Evolutionary conservation across 1,140 invertebrate genomes (phyloP).

Genomic region (Eupristina koningsbergeri): DNA sequence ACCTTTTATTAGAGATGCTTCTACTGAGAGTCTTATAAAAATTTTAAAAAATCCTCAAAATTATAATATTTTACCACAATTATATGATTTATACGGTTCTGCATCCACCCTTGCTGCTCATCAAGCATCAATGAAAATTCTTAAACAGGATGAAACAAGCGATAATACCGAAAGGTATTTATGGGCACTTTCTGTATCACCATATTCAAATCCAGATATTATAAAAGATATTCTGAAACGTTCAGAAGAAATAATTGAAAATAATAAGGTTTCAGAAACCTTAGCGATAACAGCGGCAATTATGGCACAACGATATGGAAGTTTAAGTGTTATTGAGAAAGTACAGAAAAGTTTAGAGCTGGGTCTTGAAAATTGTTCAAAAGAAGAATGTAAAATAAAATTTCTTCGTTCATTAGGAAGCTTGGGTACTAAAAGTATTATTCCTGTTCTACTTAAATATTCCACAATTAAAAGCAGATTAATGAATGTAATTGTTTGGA

Average conservation of each 20-base stretch:
- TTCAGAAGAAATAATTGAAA: slow-evolving; percentile 72
- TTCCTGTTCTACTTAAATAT: slow-evolving; percentile 76
- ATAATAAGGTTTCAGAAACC: slow-evolving; percentile 78
- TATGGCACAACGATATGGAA: slow-evolving; percentile 73
- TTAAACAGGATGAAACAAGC: slow-evolving; percentile 76
- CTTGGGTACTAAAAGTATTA: slow-evolving; percentile 74
- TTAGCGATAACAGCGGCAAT: slow-evolving; percentile 78
- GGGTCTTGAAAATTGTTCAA: slow-evolving; percentile 74
- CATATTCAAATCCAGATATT: slow-evolving; percentile 71
- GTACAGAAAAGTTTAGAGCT: slow-evolving; percentile 72
- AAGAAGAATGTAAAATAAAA: slow-evolving; percentile 75
- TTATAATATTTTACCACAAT: slow-evolving; percentile 73
- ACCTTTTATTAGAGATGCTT: slow-evolving; percentile 75
- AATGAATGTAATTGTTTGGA: slow-evolving; percentile 78
- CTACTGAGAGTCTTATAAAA: slow-evolving; percentile 76
- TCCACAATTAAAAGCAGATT: slow-evolving; percentile 72
- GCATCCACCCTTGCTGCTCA: slow-evolving; percentile 79
- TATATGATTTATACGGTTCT: slow-evolving; percentile 81
- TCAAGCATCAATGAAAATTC: slow-evolving; percentile 78
- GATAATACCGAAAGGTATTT: slow-evolving; percentile 82
- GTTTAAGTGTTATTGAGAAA: slow-evolving; percentile 63
- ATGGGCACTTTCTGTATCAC: slow-evolving; percentile 79
- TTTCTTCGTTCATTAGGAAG: slow-evolving; percentile 81
- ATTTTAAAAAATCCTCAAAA: slow-evolving; percentile 73
- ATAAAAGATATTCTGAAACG: slow-evolving; percentile 75